phyloP scores from a whole-genome alignment of 2,113 vertebrate genomes.

The Rousettus leschenaultii region DNA sequence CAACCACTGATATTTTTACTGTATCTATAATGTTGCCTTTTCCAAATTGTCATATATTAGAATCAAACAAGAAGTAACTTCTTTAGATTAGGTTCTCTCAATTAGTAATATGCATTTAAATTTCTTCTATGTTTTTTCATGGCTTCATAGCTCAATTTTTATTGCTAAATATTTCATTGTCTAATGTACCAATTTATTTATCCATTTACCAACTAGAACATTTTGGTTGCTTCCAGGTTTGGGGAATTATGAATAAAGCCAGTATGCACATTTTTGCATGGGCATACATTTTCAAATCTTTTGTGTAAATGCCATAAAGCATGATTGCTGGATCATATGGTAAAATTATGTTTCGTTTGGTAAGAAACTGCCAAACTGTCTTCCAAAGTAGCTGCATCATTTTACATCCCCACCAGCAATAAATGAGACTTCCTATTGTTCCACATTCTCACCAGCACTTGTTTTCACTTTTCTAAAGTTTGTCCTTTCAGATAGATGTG shows the following conservation, averaged over 20 bases:
- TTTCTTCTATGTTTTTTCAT: neutral
- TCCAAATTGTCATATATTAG: neutral
- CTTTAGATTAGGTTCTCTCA: neutral
- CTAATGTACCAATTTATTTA: neutral
- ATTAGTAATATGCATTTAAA: neutral
- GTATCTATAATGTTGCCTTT: neutral
- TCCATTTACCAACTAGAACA: neutral
- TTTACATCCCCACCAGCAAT: neutral
- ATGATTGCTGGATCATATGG: neutral
- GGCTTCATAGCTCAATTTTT: neutral
- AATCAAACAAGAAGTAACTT: neutral
- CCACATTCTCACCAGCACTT: neutral
- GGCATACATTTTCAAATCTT: neutral
- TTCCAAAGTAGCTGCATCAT: neutral
- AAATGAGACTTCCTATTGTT: neutral
- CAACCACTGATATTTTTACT: neutral
- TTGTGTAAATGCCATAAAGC: neutral
- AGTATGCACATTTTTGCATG: neutral
- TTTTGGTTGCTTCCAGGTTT: neutral
- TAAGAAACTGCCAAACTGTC: neutral
- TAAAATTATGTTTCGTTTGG: neutral
- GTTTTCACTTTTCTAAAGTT: neutral
- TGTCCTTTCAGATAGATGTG: neutral
- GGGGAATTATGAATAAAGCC: neutral
- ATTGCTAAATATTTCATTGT: neutral